phyloP scores from a whole-genome alignment of 2,113 vertebrate species.

The Plestiodon gilberti region DNA sequence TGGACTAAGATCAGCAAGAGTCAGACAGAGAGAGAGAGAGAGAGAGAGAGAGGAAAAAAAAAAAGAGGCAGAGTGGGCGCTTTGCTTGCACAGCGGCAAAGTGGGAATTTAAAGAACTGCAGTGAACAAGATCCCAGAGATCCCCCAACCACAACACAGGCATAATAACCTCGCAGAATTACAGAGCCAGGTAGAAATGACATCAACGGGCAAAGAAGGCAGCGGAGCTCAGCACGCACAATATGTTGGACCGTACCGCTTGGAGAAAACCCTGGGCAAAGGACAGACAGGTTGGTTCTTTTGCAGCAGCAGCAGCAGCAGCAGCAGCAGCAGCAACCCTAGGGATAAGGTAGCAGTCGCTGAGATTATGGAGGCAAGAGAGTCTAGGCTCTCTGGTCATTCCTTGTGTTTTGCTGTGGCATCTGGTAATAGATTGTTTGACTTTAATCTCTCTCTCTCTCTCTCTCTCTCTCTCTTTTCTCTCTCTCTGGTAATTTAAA shows the following conservation, averaged over 20 bases:
- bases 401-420: conserved; percentile 29
- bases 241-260: conserved; percentile 99
- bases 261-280: conserved; percentile 99
- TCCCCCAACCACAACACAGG: conserved; percentile 68
- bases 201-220: conserved; percentile 97
- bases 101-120: conserved; percentile 73
- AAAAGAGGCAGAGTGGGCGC: conserved; percentile 31
- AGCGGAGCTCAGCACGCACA: conserved; percentile 96
- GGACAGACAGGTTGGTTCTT: conserved; percentile 97
- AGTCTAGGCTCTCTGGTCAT: conserved; percentile 40
- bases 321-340: conserved; percentile 16
- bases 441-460: not conserved
- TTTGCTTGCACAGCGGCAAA: conserved; percentile 68
- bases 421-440: not conserved
- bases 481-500: not conserved
- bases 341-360: conserved; percentile 57
- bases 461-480: not conserved
- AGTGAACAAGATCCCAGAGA: conserved; percentile 61
- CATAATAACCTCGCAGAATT: conserved; percentile 64
- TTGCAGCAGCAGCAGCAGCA: conserved; percentile 67
- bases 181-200: conserved; percentile 84
- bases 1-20: conserved; percentile 62
- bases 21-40: conserved; percentile 23
- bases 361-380: conserved; percentile 56
- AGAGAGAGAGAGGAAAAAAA: not conserved